Conservation (phyloP, 1,140 invertebrate species). For the Brachionus asplanchnoidis region DNA sequence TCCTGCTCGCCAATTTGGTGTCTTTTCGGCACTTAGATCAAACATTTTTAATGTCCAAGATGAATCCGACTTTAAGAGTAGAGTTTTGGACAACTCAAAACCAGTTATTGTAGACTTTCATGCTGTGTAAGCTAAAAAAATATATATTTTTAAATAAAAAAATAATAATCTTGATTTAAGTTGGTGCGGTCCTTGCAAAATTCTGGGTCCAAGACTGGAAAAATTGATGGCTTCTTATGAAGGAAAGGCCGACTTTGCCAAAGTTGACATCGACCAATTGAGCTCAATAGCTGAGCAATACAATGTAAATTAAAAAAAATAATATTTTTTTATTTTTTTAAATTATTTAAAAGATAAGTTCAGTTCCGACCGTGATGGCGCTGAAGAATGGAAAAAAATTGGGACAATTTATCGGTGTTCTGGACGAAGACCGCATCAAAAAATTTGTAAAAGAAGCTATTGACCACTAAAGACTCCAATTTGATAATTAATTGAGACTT, state of each 20-base stretch:
- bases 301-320: background rate
- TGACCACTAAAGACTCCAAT: background rate
- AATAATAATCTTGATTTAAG: background rate
- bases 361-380: conserved; percentile 32
- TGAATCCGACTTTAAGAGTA: conserved; percentile 21
- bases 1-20: background rate
- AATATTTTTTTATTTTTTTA: background rate
- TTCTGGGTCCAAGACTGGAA: conserved; percentile 35
- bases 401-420: background rate
- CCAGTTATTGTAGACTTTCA: conserved; percentile 39
- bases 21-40: background rate
- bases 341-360: background rate
- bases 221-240: conserved; percentile 22
- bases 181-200: conserved; percentile 41
- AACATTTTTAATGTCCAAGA: conserved; percentile 42
- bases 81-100: conserved; percentile 20
- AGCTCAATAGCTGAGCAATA: background rate
- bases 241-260: conserved; percentile 25
- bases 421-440: conserved; percentile 35
- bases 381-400: conserved; percentile 36
- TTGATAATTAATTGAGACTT: background rate
- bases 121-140: background rate
- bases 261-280: conserved; percentile 36
- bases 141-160: background rate
- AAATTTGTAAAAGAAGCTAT: conserved; percentile 11